These are phyloP conservation scores for Plagodis dolabraria DNA, from an alignment of 2,888 invertebrate species.

Conservation along the genomic window DNA sequence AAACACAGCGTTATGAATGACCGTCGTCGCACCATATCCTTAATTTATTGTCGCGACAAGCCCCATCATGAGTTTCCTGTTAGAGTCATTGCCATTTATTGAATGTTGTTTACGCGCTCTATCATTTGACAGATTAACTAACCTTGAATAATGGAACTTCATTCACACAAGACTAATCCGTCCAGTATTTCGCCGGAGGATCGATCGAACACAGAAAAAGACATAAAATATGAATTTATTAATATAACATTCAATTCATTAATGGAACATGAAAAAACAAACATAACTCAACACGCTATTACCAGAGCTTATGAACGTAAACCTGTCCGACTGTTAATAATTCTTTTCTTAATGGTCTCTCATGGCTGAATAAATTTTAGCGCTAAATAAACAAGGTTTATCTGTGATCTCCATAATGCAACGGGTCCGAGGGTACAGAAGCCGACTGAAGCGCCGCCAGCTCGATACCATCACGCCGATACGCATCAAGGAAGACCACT, in stretches of 20 bases:
- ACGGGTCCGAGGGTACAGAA: constrained; percentile 71
- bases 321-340: constrained; percentile 74
- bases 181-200: constrained; percentile 44
- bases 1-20: constrained; percentile 80
- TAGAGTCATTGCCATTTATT: constrained; percentile 73
- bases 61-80: constrained; percentile 68
- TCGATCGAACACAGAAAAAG: constrained; percentile 32
- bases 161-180: constrained; percentile 53
- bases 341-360: constrained; percentile 75
- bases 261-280: constrained; percentile 63
- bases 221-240: constrained; percentile 55
- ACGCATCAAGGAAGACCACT: constrained; percentile 84
- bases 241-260: constrained; percentile 70
- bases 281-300: constrained; percentile 63
- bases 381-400: constrained; percentile 82
- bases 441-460: constrained; percentile 80
- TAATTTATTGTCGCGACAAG: constrained; percentile 63
- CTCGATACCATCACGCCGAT: constrained; percentile 82
- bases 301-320: constrained; percentile 68
- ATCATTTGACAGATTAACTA: constrained; percentile 64
- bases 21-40: constrained; percentile 63
- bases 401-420: constrained; percentile 79
- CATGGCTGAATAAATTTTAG: constrained; percentile 78
- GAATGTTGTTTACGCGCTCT: constrained; percentile 63
- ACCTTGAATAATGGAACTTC: constrained; percentile 72